These are phyloP conservation scores for Tribolium freemani DNA, from an alignment of 2,888 invertebrate genomes.

Conservation along the genomic window DNA sequence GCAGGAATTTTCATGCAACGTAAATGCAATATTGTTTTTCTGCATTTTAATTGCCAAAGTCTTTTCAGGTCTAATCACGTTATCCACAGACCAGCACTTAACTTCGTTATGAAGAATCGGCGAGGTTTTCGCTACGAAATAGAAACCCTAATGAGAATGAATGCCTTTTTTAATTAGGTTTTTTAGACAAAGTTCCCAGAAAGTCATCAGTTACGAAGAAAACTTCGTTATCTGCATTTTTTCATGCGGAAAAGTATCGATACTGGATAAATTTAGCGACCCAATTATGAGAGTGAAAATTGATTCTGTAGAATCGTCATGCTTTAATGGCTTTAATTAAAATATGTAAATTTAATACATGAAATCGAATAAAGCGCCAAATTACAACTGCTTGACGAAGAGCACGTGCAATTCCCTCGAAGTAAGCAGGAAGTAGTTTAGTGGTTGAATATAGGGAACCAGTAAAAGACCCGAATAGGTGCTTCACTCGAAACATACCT, in stretches of 20 bases:
- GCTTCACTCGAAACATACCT: not conserved
- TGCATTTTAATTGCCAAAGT: not conserved
- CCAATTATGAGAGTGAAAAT: slow-evolving; percentile 22
- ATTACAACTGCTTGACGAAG: slow-evolving; percentile 17
- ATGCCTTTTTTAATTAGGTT: slow-evolving; percentile 31
- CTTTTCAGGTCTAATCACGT: not conserved
- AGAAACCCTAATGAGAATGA: slow-evolving; percentile 29
- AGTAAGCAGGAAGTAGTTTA: not conserved
- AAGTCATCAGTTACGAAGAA: not conserved
- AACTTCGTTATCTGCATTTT: not conserved
- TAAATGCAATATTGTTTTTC: not conserved
- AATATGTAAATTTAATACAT: slow-evolving; percentile 27
- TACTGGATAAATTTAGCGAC: not conserved
- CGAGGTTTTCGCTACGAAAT: slow-evolving; percentile 2
- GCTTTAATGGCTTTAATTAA: slow-evolving; percentile 24
- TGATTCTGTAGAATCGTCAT: slow-evolving; percentile 11
- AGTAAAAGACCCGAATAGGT: not conserved
- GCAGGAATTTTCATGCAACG: not conserved
- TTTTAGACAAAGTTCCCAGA: slow-evolving; percentile 13
- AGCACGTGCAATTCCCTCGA: slow-evolving; percentile 4
- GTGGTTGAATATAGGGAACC: not conserved
- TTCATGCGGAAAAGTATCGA: not conserved
- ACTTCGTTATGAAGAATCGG: slow-evolving; percentile 5
- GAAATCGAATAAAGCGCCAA: slow-evolving; percentile 13
- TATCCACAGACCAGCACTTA: not conserved